Evolutionary conservation across 35 echinoderm and acorn worm genomes (phyloP).

Genomic region (Lytechinus pictus): DNA sequence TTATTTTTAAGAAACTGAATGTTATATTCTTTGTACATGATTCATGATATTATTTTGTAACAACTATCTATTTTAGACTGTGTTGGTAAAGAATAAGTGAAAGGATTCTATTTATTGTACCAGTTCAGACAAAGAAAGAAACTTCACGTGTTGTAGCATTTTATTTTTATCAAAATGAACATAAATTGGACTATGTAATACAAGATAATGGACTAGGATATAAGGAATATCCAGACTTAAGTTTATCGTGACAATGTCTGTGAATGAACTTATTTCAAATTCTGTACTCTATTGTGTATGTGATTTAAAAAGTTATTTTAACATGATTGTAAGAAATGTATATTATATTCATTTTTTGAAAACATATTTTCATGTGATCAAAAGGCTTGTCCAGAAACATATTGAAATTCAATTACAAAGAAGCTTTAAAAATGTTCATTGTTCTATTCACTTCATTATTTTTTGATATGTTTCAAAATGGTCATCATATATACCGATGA

Average conservation of each 20-base stretch:
- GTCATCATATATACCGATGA: too few relatives aligned
- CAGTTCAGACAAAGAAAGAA: not conserved
- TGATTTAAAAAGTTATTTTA: not conserved
- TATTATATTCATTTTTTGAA: not conserved
- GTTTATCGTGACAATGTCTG: not conserved
- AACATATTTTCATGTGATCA: not conserved
- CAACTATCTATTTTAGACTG: not conserved
- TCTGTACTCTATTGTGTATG: not conserved
- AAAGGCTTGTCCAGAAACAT: not conserved
- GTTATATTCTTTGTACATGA: slow-evolving; percentile 19
- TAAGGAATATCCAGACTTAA: not conserved
- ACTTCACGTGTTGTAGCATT: not conserved
- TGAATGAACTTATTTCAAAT: slow-evolving; percentile 8
- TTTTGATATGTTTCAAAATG: too few relatives aligned
- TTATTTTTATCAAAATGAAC: not conserved
- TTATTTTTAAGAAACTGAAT: slow-evolving; percentile 15
- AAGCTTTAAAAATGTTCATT: not conserved
- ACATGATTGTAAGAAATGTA: not conserved
- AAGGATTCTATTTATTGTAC: not conserved
- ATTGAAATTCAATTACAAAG: not conserved
- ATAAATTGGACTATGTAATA: not conserved
- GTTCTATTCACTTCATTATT: too few relatives aligned
- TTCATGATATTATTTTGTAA: not conserved
- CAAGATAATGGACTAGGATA: not conserved
- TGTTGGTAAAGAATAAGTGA: not conserved